Conservation (phyloP, 2,888 invertebrate genomes). For the Drosophila multiciliata region DNA sequence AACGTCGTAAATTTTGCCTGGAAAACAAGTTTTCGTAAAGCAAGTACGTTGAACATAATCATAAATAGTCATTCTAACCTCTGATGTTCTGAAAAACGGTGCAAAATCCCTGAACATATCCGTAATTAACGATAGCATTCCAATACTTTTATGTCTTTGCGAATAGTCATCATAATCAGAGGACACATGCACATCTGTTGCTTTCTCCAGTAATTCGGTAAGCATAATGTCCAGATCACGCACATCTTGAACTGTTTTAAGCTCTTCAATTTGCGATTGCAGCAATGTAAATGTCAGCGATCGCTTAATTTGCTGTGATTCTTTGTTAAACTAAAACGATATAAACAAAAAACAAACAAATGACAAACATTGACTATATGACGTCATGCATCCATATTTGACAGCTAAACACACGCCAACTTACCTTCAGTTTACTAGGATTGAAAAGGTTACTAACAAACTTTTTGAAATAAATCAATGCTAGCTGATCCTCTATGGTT, state of each 20-base stretch:
- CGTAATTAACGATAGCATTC: constrained; percentile 49
- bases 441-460: constrained; percentile 72
- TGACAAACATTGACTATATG: constrained; percentile 35
- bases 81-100: constrained; percentile 61
- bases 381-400: constrained; percentile 43
- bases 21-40: constrained; percentile 15
- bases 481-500: constrained; percentile 59
- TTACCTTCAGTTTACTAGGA: constrained; percentile 66
- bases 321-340: constrained; percentile 60
- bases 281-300: constrained; percentile 67
- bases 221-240: constrained; percentile 80
- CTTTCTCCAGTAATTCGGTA: constrained; percentile 63
- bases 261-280: constrained; percentile 65
- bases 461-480: constrained; percentile 77
- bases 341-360: constrained; percentile 4
- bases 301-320: constrained; percentile 53
- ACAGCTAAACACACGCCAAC: constrained; percentile 7
- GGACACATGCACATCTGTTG: constrained; percentile 39
- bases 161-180: constrained; percentile 22
- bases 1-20: constrained; percentile 72
- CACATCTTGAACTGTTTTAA: constrained; percentile 71
- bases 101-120: constrained; percentile 66
- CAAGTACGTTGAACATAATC: neutral
- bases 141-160: constrained; percentile 32
- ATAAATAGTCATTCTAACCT: constrained; percentile 60